Evolutionary conservation across 2,888 invertebrate species (phyloP).

Genomic region (Thymelicus lineola): DNA sequence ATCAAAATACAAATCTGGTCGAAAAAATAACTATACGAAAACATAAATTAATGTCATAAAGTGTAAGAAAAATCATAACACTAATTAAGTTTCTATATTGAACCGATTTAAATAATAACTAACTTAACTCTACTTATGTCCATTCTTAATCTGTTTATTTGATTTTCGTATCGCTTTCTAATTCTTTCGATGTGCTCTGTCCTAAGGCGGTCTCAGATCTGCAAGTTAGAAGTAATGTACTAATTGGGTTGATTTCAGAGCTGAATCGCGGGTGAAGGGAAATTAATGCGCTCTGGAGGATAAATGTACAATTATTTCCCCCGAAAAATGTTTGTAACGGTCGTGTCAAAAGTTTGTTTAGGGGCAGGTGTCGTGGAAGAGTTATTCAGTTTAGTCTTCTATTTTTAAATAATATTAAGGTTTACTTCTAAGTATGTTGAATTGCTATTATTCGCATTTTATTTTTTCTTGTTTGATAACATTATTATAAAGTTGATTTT

Average conservation of each 20-base stretch:
- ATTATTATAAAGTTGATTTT: too few species aligned
- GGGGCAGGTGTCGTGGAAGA: constrained; percentile 72
- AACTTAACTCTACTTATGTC: too few species aligned
- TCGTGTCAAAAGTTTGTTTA: constrained; percentile 73
- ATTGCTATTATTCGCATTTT: not conserved
- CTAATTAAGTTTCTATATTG: not conserved
- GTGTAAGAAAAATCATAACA: not conserved
- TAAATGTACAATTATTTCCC: constrained; percentile 78
- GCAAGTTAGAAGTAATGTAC: constrained; percentile 70
- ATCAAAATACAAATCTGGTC: too few species aligned
- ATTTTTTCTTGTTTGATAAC: too few species aligned
- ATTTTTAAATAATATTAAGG: constrained; percentile 35
- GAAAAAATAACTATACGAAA: too few species aligned
- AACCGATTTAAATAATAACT: not conserved
- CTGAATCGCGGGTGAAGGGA: constrained; percentile 72
- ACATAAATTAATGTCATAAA: too few species aligned
- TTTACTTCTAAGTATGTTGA: constrained; percentile 10
- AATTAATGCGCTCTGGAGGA: constrained; percentile 76
- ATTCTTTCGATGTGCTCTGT: constrained; percentile 23
- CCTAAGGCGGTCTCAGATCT: constrained; percentile 36
- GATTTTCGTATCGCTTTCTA: not conserved
- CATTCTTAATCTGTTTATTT: too few species aligned
- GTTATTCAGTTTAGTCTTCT: constrained; percentile 53
- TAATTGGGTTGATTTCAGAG: constrained; percentile 73
- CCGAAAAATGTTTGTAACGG: constrained; percentile 66